Evolutionary conservation across 2,888 invertebrate genomes (phyloP), one percentile per base, ranked within the genome.

Genomic region (Acrobasis suavella): DNA sequence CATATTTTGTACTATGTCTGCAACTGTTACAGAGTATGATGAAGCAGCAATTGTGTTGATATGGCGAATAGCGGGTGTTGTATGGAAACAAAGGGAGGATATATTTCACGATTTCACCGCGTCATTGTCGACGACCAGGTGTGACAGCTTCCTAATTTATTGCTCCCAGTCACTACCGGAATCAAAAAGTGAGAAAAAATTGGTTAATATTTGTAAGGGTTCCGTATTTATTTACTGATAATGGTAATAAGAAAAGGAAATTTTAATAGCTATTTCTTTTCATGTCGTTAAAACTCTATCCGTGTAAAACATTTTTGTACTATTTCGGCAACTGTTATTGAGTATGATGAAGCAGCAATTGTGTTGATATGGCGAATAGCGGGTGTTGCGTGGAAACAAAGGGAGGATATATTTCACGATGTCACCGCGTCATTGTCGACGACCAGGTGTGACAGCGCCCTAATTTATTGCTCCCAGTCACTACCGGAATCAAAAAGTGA

Each of bases 381-480:
- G 42, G 10, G 9, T 22, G 22, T 12, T 42, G 56, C 8, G 46
- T 42, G 42, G 17, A 55, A 46, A 56, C 56, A 56, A 56, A 42
- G 39, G 14, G 42, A 39, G 16, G 8, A 22, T n/a, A 56, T 56
- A 56, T 42, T 42, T 56, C 42, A 56, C 46, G 8, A 42, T 56
- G 56, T 56, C 56, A 56, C 55, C 55, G 17, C 56, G 56, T 56
- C 56, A 56, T 56, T 56, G 56, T 56, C 56, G 42, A 16, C 56
- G 12, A 16, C 56, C 56, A 56, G 56, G 56, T 56, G 56, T 56
- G 56, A 56, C 56, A 17, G 22, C n/a, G 16, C 56, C 56, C 56
- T 42, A 14, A 56, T 56, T 56, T 56, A 56, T 56, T 1, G 56
- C 39, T 10, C 14, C 14, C 22, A 22, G 22, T 22, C 56, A 42